Conservation (phyloP, 2,888 invertebrate species). For the Parnassius smintheus region DNA sequence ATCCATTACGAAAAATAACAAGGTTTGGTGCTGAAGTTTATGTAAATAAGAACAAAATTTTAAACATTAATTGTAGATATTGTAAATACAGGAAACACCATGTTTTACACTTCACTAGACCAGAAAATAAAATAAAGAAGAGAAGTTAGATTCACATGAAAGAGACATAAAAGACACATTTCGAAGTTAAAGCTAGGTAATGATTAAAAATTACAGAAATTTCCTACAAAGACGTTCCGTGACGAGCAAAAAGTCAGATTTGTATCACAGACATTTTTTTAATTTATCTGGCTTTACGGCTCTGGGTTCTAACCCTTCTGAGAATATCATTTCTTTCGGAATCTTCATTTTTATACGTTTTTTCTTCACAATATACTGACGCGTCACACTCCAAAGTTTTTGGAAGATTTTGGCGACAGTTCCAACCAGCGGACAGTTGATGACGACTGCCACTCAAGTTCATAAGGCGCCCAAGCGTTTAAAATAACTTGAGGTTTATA, state of each 20-base stretch:
- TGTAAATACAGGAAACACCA: slow-evolving; percentile 44
- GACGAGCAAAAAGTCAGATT: slow-evolving; percentile 74
- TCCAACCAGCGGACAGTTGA: too few relatives aligned
- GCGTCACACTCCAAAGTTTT: too few relatives aligned
- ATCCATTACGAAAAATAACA: slow-evolving; percentile 61
- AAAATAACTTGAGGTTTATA: too few relatives aligned
- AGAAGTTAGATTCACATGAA: slow-evolving; percentile 36
- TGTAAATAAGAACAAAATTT: slow-evolving; percentile 56
- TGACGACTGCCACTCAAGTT: too few relatives aligned
- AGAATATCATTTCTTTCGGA: too few relatives aligned
- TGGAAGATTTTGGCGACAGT: too few relatives aligned
- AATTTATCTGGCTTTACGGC: too few relatives aligned
- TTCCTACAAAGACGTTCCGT: slow-evolving; percentile 72
- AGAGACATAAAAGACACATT: slow-evolving; percentile 55
- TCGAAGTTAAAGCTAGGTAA: slow-evolving; percentile 56
- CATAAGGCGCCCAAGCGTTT: too few relatives aligned
- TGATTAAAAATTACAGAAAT: slow-evolving; percentile 75
- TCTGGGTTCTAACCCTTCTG: too few relatives aligned
- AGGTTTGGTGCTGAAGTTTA: slow-evolving; percentile 41
- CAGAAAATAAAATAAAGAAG: slow-evolving; percentile 35
- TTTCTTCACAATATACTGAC: too few relatives aligned
- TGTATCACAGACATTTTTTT: not conserved
- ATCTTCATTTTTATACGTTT: too few relatives aligned
- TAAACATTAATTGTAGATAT: slow-evolving; percentile 45
- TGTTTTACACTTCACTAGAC: slow-evolving; percentile 51